Evolutionary conservation across 2,113 vertebrate species (phyloP), one percentile per base, ranked within the genome.

Genomic region (Ochotona curzoniae): DNA sequence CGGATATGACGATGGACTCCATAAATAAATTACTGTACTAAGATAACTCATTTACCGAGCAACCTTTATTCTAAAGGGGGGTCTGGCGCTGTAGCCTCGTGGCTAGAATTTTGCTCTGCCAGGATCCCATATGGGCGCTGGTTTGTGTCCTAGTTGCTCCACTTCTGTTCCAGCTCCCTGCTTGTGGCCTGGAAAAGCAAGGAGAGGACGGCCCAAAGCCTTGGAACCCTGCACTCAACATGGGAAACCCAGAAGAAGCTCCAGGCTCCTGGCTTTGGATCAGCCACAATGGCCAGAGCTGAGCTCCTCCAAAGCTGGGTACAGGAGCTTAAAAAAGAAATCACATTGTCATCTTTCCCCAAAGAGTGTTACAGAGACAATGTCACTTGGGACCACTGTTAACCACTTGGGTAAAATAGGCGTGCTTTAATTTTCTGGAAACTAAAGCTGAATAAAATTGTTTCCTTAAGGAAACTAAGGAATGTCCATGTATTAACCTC

Each of bases 281-380:
- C 38, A 44, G 38, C 38, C 38, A 44, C 38, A 44, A 44, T 44
- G 38, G 38, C 3, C 38, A 44, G 38, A 44, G 38, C 38, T 3
- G 38, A 44, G 38, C 38, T 44, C 38, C 38, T 44, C 38, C 38
- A 44, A 44, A 44, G 38, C 38, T 44, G 38, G 38, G 38, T 44
- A 44, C 38, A 44, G 38, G 38, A 44, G 38, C 38, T 44, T 44
- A 64, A 83, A 81, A 66, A 84, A 75, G 51, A 10, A 83, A 60
- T 15, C 47, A 69, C 7, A 21, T 0, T 21, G 28, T 66, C 74
- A 60, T 28, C 8, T 10, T 28, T 35, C 14, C 20, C n/a, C 1
- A 38, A 95, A 70, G 60, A 93, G 49, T 51, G 35, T 79, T 84
- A 94, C 0, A 75, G 9, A 96, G 8, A 83, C 44, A 79, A 74